phyloP scores from a whole-genome alignment of 2,113 vertebrate genomes.

The Cyanoramphus novaezelandiae region DNA sequence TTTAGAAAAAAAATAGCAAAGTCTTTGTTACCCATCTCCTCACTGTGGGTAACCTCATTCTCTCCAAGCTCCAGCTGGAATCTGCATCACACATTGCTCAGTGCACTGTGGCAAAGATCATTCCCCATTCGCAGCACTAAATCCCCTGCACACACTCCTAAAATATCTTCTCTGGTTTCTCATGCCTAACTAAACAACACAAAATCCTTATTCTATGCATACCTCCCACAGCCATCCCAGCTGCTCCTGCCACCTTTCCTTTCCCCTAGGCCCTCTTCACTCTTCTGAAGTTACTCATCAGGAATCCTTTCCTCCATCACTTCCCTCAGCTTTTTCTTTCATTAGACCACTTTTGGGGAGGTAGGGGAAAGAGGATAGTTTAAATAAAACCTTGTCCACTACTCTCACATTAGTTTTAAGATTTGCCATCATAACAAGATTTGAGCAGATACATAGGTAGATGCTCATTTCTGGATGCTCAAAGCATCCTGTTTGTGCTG shows the following conservation, averaged over 20 bases:
- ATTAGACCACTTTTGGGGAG: neutral
- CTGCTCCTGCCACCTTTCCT: constrained; percentile 51
- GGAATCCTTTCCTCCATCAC: neutral
- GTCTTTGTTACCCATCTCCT: constrained; percentile 1
- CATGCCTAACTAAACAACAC: constrained; percentile 50
- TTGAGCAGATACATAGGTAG: neutral
- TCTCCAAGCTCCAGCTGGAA: constrained; percentile 53
- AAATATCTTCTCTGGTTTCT: constrained; percentile 36
- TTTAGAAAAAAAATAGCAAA: neutral
- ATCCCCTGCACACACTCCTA: constrained; percentile 31
- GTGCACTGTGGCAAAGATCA: constrained; percentile 35
- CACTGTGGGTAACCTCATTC: constrained; percentile 39
- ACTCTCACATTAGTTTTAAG: neutral
- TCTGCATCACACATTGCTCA: constrained; percentile 13
- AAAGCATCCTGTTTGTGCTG: neutral
- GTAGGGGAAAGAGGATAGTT: neutral
- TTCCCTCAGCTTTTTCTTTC: neutral
- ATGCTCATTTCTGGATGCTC: neutral
- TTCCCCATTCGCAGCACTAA: neutral
- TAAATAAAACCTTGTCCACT: neutral
- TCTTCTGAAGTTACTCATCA: constrained; percentile 40
- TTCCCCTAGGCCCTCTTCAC: constrained; percentile 31
- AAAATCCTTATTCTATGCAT: constrained; percentile 35
- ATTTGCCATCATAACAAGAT: neutral
- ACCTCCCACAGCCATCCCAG: constrained; percentile 56